These are phyloP conservation scores for Herpailurus yagouaroundi DNA, from an alignment of 2,113 vertebrate species.

Conservation along the genomic window DNA sequence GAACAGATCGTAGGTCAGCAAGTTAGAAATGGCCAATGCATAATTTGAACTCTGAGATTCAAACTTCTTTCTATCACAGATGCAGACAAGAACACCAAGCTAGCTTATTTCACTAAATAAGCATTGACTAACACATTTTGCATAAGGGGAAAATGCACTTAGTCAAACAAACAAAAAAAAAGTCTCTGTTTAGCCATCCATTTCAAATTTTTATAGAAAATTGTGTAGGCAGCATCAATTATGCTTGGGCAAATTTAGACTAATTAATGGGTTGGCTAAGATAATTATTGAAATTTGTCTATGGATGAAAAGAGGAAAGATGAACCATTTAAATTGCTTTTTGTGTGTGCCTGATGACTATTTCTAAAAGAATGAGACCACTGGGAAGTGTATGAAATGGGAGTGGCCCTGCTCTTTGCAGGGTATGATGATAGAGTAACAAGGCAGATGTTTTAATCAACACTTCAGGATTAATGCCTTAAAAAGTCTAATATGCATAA, in stretches of 20 bases:
- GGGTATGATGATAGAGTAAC: constrained; percentile 72
- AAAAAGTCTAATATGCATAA: constrained; percentile 59
- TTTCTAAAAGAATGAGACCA: constrained; percentile 75
- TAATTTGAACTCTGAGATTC: neutral
- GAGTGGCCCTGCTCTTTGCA: constrained; percentile 59
- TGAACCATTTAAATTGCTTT: constrained; percentile 81
- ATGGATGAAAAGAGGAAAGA: constrained; percentile 82
- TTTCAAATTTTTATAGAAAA: constrained; percentile 84
- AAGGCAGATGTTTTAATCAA: constrained; percentile 78
- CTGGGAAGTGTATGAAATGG: constrained; percentile 71
- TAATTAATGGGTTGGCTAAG: constrained; percentile 84
- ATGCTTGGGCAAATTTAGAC: constrained; percentile 84
- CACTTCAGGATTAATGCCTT: constrained; percentile 65
- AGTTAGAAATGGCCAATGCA: neutral
- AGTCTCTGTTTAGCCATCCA: constrained; percentile 82
- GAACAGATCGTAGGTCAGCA: neutral
- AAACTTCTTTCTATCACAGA: constrained; percentile 37
- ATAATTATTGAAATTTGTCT: constrained; percentile 85
- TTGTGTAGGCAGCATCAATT: constrained; percentile 83
- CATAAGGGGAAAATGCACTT: constrained; percentile 71
- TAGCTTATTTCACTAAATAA: constrained; percentile 59
- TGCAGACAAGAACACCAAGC: constrained; percentile 17
- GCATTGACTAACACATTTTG: constrained; percentile 73
- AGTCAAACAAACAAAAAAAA: constrained; percentile 77
- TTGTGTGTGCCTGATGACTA: constrained; percentile 77